Conservation (phyloP, 2,113 vertebrate genomes). For the Sterrhoptilus dennistouni region DNA sequence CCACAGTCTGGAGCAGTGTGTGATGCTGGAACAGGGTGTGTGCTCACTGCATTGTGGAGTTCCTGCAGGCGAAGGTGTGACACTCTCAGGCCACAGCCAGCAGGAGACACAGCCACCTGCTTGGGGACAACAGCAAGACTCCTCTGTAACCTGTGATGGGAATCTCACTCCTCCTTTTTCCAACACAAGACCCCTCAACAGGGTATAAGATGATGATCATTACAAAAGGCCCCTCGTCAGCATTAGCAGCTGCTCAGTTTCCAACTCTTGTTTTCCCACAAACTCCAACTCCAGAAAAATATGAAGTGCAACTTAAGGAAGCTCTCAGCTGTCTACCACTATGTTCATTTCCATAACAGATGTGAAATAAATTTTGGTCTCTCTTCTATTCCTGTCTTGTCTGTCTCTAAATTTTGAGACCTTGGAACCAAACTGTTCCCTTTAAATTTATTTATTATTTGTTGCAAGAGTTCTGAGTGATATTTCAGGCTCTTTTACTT, state of each 20-base stretch:
- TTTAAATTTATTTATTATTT: neutral
- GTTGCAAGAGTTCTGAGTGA: neutral
- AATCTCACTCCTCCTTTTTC: neutral
- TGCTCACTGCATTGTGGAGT: neutral
- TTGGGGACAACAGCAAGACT: neutral
- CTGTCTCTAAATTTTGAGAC: neutral
- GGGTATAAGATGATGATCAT: neutral
- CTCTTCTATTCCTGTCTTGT: neutral
- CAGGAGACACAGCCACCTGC: neutral
- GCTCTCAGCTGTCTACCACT: constrained; percentile 11
- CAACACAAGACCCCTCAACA: neutral
- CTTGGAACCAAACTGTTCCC: neutral
- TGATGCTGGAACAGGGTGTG: neutral
- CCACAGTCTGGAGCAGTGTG: neutral
- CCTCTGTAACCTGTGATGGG: fast-evolving
- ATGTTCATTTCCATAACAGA: constrained; percentile 21
- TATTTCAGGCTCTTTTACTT: neutral
- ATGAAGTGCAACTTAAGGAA: constrained; percentile 9
- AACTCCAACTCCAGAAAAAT: constrained; percentile 19
- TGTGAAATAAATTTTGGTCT: constrained; percentile 25
- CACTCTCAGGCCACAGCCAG: neutral
- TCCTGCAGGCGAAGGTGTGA: neutral
- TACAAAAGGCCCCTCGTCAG: neutral
- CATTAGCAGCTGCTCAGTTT: constrained; percentile 2
- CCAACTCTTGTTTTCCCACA: constrained; percentile 16